phyloP scores from a whole-genome alignment of 2,797 vertebrate species.

The Onychomys torridus region DNA sequence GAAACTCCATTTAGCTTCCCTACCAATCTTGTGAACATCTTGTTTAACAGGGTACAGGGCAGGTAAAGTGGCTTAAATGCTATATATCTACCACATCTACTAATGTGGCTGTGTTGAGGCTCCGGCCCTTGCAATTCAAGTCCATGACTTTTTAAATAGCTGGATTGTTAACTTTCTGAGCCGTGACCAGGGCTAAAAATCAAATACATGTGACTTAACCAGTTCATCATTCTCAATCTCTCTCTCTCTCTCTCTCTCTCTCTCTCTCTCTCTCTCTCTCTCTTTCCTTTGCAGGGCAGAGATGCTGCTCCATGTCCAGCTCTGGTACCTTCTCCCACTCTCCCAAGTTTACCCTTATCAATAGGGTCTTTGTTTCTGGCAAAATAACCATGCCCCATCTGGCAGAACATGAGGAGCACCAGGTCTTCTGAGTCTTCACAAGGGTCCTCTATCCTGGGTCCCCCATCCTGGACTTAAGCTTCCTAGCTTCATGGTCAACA shows the following conservation, averaged over 20 bases:
- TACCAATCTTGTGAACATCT: not conserved
- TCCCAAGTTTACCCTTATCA: not conserved
- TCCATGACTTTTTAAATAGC: not conserved
- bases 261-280: no score
- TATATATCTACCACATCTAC: not conserved
- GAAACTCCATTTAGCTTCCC: no score
- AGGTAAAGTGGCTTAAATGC: not conserved
- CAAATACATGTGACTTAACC: not conserved
- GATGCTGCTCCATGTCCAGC: rapidly evolving
- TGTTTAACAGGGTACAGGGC: not conserved
- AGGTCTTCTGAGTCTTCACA: not conserved
- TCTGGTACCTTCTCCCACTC: rapidly evolving
- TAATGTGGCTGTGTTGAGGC: not conserved
- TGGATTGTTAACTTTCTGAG: not conserved
- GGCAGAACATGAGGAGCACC: not conserved
- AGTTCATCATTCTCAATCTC: no score
- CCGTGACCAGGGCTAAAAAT: not conserved
- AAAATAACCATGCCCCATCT: not conserved
- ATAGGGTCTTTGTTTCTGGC: not conserved
- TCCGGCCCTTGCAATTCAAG: not conserved
- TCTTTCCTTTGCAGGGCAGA: not conserved
- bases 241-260: no score
- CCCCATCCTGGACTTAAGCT: not conserved
- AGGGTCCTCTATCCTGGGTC: rapidly evolving
- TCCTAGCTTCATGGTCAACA: rapidly evolving